These are phyloP conservation scores for Caenorhabditis sulstoni DNA, from an alignment of 2,888 invertebrate species.

Conservation along the genomic window DNA sequence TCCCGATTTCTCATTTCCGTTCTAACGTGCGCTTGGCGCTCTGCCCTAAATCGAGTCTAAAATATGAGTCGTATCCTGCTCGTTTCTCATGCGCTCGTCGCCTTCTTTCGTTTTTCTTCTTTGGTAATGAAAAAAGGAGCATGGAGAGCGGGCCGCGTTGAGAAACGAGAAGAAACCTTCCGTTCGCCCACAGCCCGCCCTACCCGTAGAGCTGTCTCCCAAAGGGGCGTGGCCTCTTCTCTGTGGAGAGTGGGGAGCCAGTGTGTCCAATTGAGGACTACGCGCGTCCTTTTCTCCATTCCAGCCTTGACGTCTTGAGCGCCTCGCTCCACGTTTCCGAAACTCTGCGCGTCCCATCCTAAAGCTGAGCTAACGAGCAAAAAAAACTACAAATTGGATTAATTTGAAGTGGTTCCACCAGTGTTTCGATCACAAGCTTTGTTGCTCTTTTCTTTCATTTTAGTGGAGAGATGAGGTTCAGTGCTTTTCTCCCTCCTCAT, in stretches of 20 bases:
- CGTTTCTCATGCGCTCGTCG: neutral
- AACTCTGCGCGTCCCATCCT: conserved; percentile 11
- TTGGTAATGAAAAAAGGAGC: neutral
- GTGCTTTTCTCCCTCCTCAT: neutral
- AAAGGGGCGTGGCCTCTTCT: conserved; percentile 5
- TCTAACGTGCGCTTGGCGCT: conserved; percentile 11
- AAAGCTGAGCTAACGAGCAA: conserved; percentile 25
- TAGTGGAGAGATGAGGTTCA: too few species aligned
- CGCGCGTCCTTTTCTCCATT: conserved; percentile 10
- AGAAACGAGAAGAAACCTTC: neutral
- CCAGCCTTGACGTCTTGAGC: conserved; percentile 15
- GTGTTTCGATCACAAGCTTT: conserved; percentile 20
- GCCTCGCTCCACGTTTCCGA: conserved; percentile 10
- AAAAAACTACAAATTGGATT: conserved; percentile 31
- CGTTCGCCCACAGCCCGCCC: too few species aligned
- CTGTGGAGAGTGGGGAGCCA: neutral
- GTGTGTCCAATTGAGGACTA: conserved; percentile 13
- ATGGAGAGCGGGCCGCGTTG: neutral
- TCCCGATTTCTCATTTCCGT: conserved; percentile 21
- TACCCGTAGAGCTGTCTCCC: neutral
- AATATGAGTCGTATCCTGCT: conserved; percentile 11
- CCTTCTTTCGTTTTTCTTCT: neutral
- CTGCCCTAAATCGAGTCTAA: conserved; percentile 14
- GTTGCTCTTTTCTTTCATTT: conserved; percentile 21
- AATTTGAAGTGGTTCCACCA: conserved; percentile 20